Evolutionary conservation across 2,113 vertebrate genomes (phyloP).

Genomic region (Bungarus multicinctus): DNA sequence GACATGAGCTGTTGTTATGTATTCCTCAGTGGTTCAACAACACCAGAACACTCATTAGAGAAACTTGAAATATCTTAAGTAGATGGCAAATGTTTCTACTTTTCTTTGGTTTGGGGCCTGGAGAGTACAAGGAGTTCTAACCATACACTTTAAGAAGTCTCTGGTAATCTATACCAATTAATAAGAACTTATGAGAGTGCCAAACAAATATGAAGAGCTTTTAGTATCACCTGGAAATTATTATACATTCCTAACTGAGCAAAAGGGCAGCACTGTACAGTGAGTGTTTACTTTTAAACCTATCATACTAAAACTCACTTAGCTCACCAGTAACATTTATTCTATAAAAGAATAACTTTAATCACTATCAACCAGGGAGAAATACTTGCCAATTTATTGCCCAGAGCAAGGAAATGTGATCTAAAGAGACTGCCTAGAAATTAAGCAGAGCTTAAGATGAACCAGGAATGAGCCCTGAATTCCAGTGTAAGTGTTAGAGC

Average conservation of each 20-base stretch:
- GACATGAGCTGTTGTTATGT: background rate
- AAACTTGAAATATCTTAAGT: conserved; percentile 14
- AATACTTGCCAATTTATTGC: conserved; percentile 6
- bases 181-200: background rate
- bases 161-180: background rate
- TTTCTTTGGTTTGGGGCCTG: background rate
- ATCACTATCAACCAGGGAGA: background rate
- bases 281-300: background rate
- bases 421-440: background rate
- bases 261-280: background rate
- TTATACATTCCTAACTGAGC: background rate
- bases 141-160: background rate
- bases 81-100: conserved; percentile 3
- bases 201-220: background rate
- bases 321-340: background rate
- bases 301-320: background rate
- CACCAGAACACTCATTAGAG: background rate
- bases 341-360: conserved; percentile 1
- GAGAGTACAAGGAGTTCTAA: background rate
- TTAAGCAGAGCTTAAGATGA: conserved; percentile 11
- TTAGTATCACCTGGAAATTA: background rate
- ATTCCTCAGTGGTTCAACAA: background rate
- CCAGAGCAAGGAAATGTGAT: conserved; percentile 1
- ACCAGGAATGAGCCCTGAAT: background rate
- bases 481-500: background rate